phyloP scores from a whole-genome alignment of 37 sponge, comb jelly and placozoan species.

The Mnemiopsis leidyi region DNA sequence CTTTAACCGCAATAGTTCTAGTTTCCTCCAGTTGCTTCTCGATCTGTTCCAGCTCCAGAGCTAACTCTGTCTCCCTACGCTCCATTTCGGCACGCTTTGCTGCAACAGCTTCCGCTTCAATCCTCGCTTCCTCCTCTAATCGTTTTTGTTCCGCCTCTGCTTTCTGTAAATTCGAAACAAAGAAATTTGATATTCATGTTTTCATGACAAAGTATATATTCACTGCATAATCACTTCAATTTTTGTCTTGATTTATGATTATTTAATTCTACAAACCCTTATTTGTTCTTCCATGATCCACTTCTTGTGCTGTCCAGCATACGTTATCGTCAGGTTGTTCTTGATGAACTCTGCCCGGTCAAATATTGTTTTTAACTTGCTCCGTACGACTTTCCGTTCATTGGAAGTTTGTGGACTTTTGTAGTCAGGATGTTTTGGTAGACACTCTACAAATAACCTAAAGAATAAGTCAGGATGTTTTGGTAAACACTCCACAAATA shows the following conservation, averaged over 20 bases:
- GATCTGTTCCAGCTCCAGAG: conserved; percentile 50
- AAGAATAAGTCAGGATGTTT: conserved; percentile 47
- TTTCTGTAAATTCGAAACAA: no score
- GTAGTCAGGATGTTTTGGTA: conserved; percentile 67
- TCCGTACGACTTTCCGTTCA: conserved; percentile 10
- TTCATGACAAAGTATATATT: no score
- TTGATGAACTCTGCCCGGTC: conserved; percentile 33
- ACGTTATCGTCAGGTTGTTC: background rate
- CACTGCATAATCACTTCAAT: no score
- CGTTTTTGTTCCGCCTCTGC: conserved; percentile 53
- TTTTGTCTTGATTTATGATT: no score
- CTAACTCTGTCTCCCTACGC: conserved; percentile 34
- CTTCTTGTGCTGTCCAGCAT: conserved; percentile 21
- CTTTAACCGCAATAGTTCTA: conserved; percentile 13
- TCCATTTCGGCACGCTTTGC: conserved; percentile 39
- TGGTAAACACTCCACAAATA: no score
- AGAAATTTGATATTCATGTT: no score
- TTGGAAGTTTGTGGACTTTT: conserved; percentile 53
- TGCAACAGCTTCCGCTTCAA: background rate
- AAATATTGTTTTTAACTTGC: conserved; percentile 33
- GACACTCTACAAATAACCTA: conserved; percentile 66
- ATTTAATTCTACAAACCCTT: no score
- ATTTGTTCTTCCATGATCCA: conserved; percentile 12
- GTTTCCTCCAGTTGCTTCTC: conserved; percentile 42
- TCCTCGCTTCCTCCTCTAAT: conserved; percentile 1